These are phyloP conservation scores for Temnothorax ravouxi DNA, from an alignment of 2,888 invertebrate genomes.

Conservation along the genomic window DNA sequence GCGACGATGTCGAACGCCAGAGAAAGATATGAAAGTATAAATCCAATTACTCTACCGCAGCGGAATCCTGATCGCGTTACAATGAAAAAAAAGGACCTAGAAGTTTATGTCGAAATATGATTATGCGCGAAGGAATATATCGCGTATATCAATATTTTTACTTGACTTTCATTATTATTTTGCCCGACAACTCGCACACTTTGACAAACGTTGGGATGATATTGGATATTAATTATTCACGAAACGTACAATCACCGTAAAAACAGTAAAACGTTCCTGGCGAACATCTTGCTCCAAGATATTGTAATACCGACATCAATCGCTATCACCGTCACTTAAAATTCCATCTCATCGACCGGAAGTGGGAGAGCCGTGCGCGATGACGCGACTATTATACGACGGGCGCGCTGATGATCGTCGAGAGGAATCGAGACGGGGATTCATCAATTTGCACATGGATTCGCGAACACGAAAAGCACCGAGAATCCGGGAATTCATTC, in stretches of 20 bases:
- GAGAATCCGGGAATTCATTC: conserved; percentile 41
- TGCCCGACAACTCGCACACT: background rate
- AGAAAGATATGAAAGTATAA: conserved; percentile 4
- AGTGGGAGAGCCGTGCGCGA: conserved; percentile 46
- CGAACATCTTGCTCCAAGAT: background rate
- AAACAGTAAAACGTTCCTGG: background rate
- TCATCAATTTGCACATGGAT: conserved; percentile 79
- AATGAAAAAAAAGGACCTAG: background rate
- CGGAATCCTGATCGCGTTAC: background rate
- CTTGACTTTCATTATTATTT: background rate
- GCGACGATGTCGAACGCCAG: background rate
- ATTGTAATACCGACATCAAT: conserved; percentile 30
- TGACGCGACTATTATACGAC: conserved; percentile 51
- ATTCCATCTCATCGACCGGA: conserved; percentile 57
- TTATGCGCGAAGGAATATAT: background rate
- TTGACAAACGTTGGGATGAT: background rate
- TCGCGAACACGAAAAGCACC: conserved; percentile 70
- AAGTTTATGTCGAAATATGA: background rate
- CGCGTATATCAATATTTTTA: background rate
- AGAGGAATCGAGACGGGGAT: conserved; percentile 73
- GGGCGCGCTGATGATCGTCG: conserved; percentile 70
- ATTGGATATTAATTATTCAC: conserved; percentile 24
- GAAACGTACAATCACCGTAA: conserved; percentile 22
- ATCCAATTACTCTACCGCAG: background rate
- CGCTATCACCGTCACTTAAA: conserved; percentile 33